Conservation (phyloP, 2,797 vertebrate genomes). For the Caiman crocodilus region DNA sequence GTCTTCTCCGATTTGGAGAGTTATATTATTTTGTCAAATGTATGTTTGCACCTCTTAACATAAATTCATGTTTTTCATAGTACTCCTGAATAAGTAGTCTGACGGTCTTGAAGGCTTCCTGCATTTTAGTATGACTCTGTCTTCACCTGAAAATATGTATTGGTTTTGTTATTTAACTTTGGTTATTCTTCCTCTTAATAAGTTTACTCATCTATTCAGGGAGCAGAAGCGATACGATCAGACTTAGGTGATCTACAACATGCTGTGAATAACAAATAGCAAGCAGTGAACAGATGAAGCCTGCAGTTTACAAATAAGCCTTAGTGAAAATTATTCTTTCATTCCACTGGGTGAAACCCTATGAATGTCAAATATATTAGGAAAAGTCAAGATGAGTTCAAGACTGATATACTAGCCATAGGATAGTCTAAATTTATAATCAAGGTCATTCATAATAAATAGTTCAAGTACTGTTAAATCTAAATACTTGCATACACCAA, state of each 20-base stretch:
- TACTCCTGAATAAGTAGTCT: not conserved
- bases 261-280: constrained; percentile 14
- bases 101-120: not conserved
- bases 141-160: not conserved
- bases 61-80: not conserved
- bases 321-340: not conserved
- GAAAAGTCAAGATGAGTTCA: not conserved
- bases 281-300: not conserved
- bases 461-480: not conserved
- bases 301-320: constrained; percentile 34
- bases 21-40: not conserved
- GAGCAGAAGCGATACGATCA: constrained; percentile 11
- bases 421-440: constrained; percentile 1
- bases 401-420: constrained; percentile 7
- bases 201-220: not conserved
- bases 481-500: not conserved
- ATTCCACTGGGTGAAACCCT: not conserved
- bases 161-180: not conserved
- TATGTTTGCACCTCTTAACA: not conserved
- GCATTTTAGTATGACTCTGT: not conserved
- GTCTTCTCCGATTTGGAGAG: not conserved
- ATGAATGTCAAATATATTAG: constrained; percentile 35
- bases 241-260: not conserved
- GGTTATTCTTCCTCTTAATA: constrained; percentile 11
- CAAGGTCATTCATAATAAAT: not conserved